Evolutionary conservation across 2,888 invertebrate species (phyloP).

Genomic region (Serripes groenlandicus): DNA sequence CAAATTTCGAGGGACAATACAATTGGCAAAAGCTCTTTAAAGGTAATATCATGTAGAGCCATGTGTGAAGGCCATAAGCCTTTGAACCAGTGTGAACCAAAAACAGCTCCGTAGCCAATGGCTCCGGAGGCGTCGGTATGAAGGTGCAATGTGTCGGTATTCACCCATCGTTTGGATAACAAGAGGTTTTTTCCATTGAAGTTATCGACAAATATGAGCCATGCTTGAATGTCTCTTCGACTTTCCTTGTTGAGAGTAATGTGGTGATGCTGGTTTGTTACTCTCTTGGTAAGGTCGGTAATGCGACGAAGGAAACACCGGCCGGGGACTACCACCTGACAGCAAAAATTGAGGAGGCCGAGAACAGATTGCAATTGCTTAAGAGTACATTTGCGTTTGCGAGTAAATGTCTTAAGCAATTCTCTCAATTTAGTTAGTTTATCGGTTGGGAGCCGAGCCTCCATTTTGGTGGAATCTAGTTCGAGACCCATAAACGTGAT

Average conservation of each 20-base stretch:
- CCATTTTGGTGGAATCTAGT: conserved; percentile 22
- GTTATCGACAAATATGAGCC: conserved; percentile 35
- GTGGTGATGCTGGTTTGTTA: conserved; percentile 21
- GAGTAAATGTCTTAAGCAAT: not conserved
- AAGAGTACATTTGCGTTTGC: conserved; percentile 18
- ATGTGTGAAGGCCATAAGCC: conserved; percentile 17
- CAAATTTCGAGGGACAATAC: conserved; percentile 34
- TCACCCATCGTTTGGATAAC: conserved; percentile 16
- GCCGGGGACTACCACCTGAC: conserved; percentile 36
- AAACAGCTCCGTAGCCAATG: conserved; percentile 38
- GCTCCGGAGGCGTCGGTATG: conserved; percentile 40
- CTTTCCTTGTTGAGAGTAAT: conserved; percentile 28
- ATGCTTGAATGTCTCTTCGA: conserved; percentile 16
- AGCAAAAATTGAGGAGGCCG: conserved; percentile 44
- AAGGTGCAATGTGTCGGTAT: conserved; percentile 3
- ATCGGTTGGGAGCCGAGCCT: conserved; percentile 33
- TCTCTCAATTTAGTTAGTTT: conserved; percentile 17
- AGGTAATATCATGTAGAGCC: conserved; percentile 32
- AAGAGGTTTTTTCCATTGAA: conserved; percentile 39
- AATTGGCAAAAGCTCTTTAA: conserved; percentile 59
- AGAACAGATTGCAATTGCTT: conserved; percentile 31
- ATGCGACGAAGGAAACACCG: conserved; percentile 36
- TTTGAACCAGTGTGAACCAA: conserved; percentile 35
- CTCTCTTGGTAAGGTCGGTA: conserved; percentile 21
- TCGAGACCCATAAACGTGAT: conserved; percentile 45